A percentile compares a stretch with the other conserved stretches of the same genome.
Evolutionary conservation across 2,888 invertebrate species (phyloP).

Genomic region (Apomyelois bistriatella): DNA sequence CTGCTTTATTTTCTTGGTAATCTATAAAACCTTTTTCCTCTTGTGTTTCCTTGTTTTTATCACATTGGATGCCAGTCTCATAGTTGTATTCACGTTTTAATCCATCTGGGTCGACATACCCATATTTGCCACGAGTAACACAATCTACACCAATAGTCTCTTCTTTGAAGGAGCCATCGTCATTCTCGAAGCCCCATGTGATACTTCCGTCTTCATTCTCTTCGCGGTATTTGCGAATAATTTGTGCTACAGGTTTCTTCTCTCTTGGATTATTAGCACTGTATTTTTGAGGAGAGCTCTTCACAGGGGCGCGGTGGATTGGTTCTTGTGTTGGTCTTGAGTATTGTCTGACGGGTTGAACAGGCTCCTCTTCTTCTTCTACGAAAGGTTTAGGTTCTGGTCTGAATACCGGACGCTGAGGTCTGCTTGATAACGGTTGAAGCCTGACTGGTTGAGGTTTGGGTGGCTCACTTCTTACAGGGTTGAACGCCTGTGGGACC

Average conservation of each 20-base stretch:
- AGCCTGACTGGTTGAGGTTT: slow-evolving; percentile 67
- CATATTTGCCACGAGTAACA: slow-evolving; percentile 88
- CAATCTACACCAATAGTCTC: slow-evolving; percentile 90
- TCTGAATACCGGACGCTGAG: slow-evolving; percentile 75
- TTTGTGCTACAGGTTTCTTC: slow-evolving; percentile 86
- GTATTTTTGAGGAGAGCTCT: slow-evolving; percentile 58
- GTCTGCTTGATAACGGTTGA: slow-evolving; percentile 70
- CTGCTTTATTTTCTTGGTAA: slow-evolving; percentile 86
- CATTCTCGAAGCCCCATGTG: slow-evolving; percentile 93
- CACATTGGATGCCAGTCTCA: slow-evolving; percentile 88
- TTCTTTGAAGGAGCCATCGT: slow-evolving; percentile 92
- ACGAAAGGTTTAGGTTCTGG: slow-evolving; percentile 68
- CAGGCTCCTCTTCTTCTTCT: slow-evolving; percentile 64
- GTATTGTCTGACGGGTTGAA: slow-evolving; percentile 70
- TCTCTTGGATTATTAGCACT: slow-evolving; percentile 60
- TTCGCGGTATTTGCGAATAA: slow-evolving; percentile 85
- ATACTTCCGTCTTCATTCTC: slow-evolving; percentile 91
- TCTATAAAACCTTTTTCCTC: slow-evolving; percentile 84
- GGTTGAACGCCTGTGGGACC: slow-evolving; percentile 59
- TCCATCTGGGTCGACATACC: slow-evolving; percentile 92
- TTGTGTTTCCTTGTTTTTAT: slow-evolving; percentile 75
- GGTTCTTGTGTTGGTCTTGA: slow-evolving; percentile 60
- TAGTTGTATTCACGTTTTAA: slow-evolving; percentile 89
- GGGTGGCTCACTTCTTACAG: slow-evolving; percentile 60
- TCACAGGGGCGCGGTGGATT: slow-evolving; percentile 55